Base-by-base conservation (phyloP, 2,113 vertebrate species). In the Gymnocephalus cernua region DNA sequence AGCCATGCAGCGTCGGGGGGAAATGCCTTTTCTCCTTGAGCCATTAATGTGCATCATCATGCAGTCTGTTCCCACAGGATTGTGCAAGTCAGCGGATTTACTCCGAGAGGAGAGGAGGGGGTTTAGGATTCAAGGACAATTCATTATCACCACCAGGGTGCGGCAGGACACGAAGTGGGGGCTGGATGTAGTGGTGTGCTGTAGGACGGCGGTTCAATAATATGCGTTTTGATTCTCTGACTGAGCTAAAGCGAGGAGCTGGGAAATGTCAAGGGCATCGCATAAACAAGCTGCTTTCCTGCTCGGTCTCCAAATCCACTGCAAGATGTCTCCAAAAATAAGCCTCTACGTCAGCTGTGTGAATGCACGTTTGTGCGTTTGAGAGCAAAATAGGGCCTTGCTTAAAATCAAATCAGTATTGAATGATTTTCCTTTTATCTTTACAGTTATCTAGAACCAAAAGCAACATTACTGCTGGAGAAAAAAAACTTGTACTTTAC, bases 261-360 rank as follows among this genome's bases (percentile, higher is more conserved):
- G 64, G 50, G 67, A 87, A 90, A 92, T 87, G 88, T 91, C 91
- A 93, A 93, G 91, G 91, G 77, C 90, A 83, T 80, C 15, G 50
- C 62, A 80, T 76, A 79, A 89, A 80, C 83, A 83, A 81, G 56
- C 56, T 54, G 27, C 72, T 75, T 79, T 68, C 47, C 57, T 45
- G 47, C 72, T 59, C 64, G 21, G 71, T 73, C 83, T 78, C 63
- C 74, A 88, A 84, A 91, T 86, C 84, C 85, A 80, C 82, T 63
- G 77, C 84, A 72, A 85, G 77, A 77, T 83, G 77, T 68, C 74
- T 75, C 29, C 56, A 8, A 83, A 77, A 89, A 87, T 69, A 80
- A 77, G 38, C 67, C 71, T 50, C 63, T 25, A 65, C 64, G 77
- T 86, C 87, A 44, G 69, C 3, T 3, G 59, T 82, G 61, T 57